A percentile compares a stretch with the other conserved stretches of the same genome.
These are phyloP conservation scores for Thamnophis sirtalis DNA, from an alignment of 2,113 vertebrate genomes.

Conservation along the genomic window DNA sequence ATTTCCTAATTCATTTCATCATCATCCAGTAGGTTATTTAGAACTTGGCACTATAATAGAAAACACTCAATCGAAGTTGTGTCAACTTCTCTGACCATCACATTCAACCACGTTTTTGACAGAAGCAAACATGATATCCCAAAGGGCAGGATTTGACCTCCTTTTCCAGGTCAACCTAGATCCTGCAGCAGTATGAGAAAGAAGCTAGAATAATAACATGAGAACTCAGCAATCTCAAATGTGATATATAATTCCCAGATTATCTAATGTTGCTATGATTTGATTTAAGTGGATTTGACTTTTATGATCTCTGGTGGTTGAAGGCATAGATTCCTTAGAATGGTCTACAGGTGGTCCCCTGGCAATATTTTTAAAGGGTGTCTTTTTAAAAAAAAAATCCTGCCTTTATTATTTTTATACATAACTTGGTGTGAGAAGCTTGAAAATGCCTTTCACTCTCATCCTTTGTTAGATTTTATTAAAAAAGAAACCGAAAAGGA, in stretches of 20 bases:
- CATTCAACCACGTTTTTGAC: background rate
- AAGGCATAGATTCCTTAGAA: conserved; percentile 42
- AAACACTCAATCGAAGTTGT: background rate
- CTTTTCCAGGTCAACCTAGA: background rate
- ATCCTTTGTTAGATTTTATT: background rate
- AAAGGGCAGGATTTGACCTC: conserved; percentile 14
- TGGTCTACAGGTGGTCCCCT: background rate
- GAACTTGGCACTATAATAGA: background rate
- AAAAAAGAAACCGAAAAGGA: background rate
- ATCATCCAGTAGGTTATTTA: background rate
- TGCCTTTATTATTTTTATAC: background rate
- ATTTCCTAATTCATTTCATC: background rate
- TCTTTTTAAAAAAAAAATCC: background rate
- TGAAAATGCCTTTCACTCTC: conserved; percentile 47
- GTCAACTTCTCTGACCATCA: background rate
- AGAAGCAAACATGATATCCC: background rate
- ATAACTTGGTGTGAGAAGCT: conserved; percentile 38
- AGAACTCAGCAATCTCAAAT: conserved; percentile 4
- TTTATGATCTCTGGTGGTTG: background rate
- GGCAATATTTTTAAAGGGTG: background rate
- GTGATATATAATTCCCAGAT: conserved; percentile 42
- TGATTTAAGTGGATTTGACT: conserved; percentile 5
- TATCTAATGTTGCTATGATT: conserved; percentile 13
- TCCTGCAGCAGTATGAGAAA: conserved; percentile 25
- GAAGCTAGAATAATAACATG: background rate